Evolutionary conservation across 1,140 invertebrate genomes (phyloP), one percentile per base, ranked within the genome.

Genomic region (Orchestia grillus): DNA sequence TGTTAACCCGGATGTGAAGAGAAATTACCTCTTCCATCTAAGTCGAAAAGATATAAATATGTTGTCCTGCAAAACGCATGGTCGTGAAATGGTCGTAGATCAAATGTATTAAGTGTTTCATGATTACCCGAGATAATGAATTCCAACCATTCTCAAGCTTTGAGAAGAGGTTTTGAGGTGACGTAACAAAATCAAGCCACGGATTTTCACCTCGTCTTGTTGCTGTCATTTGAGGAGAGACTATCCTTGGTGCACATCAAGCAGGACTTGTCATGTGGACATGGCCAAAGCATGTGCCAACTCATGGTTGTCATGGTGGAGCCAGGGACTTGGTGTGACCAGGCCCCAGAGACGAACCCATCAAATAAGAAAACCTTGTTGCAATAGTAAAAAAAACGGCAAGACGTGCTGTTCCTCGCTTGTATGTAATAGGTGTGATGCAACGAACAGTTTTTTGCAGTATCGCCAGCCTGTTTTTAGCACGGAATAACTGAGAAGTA

Each of bases 261-360:
- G 92, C 44, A 42, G 28, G 44, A 94, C 92, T 45, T 45, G 92
- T 94, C 92, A 94, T 45, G 92, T 44, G 92, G 40, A 94, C 92
- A 94, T 94, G 92, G 11, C 92, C 92, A 45, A 45, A 94, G 92
- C 92, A 45, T 94, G 43, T 94, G 92, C 92, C 43, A 47, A 94
- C 92, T 94, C 92, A 94, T 94, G 92, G 88, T 90, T 90, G 88
- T 90, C 88, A 90, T 90, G 88, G 88, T 44, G 15, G 88, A 77
- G 88, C 41, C 88, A 41, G n/a, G 28, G 88, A 42, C 88, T 90
- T 90, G 88, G 43, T 44, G 43, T 90, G 88, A 90, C 88, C 88
- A 90, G 43, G 36, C 88, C 43, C 3, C 43, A 44, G 8, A 19
- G 43, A 44, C n/a, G 88, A 90, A 36, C 62, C 28, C 62, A 36